Evolutionary conservation across 1,140 invertebrate species (phyloP), one percentile per base, ranked within the genome.

Genomic region (Aphaenogaster rudis): DNA sequence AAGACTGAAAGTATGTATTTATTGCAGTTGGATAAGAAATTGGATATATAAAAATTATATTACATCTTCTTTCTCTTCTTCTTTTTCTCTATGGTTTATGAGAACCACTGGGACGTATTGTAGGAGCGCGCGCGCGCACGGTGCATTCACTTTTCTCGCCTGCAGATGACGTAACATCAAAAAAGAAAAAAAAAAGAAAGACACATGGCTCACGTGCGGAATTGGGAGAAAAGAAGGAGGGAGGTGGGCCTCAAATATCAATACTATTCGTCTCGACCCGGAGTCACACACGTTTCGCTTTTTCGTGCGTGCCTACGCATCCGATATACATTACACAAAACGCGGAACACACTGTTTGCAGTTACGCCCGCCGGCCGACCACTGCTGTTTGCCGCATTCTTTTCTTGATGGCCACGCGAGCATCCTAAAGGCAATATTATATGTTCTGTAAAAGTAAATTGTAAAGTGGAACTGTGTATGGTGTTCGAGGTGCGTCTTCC

Each of bases 161-260:
- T 59, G 78, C 91, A 87, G 72, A 88, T 88, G 84, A 90, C 89
- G 91, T 93, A 94, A 94, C 92, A 71, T 85, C 28, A 28, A 28
- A 28, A 28, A 28, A 28, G 28, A 28, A 59, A 81, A 78, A 86
- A 21, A 82, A 88, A 88, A 77, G 88, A 87, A 89, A 77, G 90
- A 88, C 93, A 93, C 92, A 91, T 94, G 93, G 90, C 93, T 92
- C 93, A 93, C 93, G 93, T 93, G 93, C 93, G 89, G 92, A 93
- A 93, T 93, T 93, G 86, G 85, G 66, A 90, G 63, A 91, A 94
- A 93, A 91, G 90, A 86, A 59, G 69, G 87, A 93, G 80, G 77
- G 36, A 59, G 79, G 6, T 63, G 61, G 66, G 66, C 13, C 33
- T 54, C 6, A 50, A 48, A 61, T 84, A 74, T 76, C 80, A 48